Evolutionary conservation across 2,797 vertebrate genomes (phyloP).

Genomic region (Manis javanica): DNA sequence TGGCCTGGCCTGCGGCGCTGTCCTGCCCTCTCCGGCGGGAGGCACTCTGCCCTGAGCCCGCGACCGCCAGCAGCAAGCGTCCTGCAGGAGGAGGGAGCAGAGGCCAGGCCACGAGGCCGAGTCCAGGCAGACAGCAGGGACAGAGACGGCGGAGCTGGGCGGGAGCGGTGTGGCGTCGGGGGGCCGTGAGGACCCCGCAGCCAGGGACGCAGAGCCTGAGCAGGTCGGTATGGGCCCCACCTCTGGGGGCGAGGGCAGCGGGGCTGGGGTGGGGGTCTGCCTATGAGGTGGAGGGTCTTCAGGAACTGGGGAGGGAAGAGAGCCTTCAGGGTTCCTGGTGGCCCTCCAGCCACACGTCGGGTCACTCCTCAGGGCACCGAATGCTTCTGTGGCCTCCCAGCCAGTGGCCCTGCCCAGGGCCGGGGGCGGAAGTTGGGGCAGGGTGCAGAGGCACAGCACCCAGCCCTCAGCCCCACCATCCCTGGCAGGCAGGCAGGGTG

Average conservation of each 20-base stretch:
- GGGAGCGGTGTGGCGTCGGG: accelerated
- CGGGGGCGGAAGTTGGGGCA: accelerated
- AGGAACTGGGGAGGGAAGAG: not conserved
- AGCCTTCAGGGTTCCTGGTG: not conserved
- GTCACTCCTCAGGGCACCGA: not conserved
- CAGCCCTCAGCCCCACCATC: not conserved
- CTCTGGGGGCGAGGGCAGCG: not conserved
- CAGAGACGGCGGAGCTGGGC: accelerated
- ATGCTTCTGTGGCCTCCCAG: not conserved
- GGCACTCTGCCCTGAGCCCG: not conserved
- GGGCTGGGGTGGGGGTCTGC: too few species aligned
- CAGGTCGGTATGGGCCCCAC: not conserved
- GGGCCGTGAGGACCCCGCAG: not conserved
- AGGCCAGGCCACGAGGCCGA: not conserved
- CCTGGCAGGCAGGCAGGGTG: accelerated
- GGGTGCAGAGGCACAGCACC: accelerated
- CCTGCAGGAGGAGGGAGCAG: not conserved
- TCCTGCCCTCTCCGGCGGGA: not conserved
- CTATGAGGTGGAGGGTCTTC: too few species aligned
- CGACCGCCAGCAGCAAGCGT: accelerated
- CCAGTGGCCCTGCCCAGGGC: not conserved
- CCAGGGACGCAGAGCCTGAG: not conserved
- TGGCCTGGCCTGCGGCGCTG: not conserved
- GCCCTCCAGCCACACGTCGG: not conserved
- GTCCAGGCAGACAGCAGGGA: too few species aligned